These are phyloP conservation scores for Pipra filicauda DNA, from an alignment of 2,113 vertebrate genomes.

Conservation along the genomic window DNA sequence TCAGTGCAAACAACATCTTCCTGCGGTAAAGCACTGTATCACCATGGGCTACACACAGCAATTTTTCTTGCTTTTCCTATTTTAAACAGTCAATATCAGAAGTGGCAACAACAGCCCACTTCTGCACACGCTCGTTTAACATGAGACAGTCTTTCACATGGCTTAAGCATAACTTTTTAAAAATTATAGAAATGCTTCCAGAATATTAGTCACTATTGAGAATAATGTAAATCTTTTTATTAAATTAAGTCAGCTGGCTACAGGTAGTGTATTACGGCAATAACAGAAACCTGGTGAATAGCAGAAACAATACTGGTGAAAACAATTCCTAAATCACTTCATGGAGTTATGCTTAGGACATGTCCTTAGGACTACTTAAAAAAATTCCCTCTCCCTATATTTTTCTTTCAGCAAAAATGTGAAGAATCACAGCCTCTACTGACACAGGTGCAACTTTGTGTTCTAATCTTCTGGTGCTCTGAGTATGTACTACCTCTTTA, in stretches of 20 bases:
- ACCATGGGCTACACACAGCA: fast-evolving
- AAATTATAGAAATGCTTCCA: not conserved
- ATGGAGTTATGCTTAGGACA: not conserved
- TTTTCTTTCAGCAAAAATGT: not conserved
- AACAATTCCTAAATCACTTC: not conserved
- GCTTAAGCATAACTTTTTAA: not conserved
- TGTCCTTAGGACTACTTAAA: not conserved
- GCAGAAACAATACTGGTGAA: not conserved
- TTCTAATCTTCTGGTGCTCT: not conserved
- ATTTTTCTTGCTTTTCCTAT: not conserved
- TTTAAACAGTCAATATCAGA: not conserved
- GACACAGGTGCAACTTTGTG: not conserved
- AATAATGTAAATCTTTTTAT: not conserved
- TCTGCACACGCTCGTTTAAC: not conserved
- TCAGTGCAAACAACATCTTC: not conserved
- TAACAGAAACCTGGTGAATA: not conserved
- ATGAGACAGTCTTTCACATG: not conserved
- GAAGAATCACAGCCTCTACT: not conserved
- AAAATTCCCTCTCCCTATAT: not conserved
- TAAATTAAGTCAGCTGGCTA: not conserved
- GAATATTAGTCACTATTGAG: not conserved
- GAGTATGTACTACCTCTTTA: not conserved
- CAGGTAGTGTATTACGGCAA: fast-evolving
- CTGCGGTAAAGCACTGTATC: not conserved
- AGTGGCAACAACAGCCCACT: not conserved